Evolutionary conservation across 2,113 vertebrate species (phyloP), one percentile per base, ranked within the genome.

Genomic region (Origma solitaria): DNA sequence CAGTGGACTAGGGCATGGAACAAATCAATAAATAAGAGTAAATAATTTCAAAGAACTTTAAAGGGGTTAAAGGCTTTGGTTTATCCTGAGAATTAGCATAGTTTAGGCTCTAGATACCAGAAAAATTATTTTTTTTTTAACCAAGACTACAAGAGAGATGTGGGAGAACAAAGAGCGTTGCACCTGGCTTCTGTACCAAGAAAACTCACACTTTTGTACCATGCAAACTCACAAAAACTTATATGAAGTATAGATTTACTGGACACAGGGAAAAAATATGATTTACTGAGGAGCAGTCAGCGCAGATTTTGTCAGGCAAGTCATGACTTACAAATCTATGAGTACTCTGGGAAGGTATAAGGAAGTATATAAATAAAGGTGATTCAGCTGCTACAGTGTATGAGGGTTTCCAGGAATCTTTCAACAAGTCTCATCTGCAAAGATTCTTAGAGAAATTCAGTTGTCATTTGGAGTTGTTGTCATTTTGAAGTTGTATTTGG

Each of bases 201-300:
- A 3, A 73, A 82, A 45, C 12, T 58, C 42, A 54, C 1, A 42
- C 4, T 88, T 82, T 76, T 60, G 27, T 51, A 79, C 5, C 16
- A 68, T 35, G 40, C 2, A 82, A 85, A 47, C 8, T 50, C 47
- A 51, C 1, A 85, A 47, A 82, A 75, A 62, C 27, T 56, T 50
- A 17, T 1, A 8, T 23, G n/a, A 66, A 71, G 5, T 47, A n/a
- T 4, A 76, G 27, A 44, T 68, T 71, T 68, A n/a, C 25, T 33
- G 51, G 47, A 53, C 12, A 62, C 0, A 0, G 4, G 14, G 12
- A 12, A 49, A 77, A 72, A 61, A 19, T 3, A 27, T 2, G 1
- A 33, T 76, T 94, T 83, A 45, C 37, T 85, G 38, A 56, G 38
- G 23, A 88, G 56, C 0, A 71, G 44, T n/a, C n/a, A 85, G 40